A percentile compares a stretch with the other conserved stretches of the same genome.
These are phyloP conservation scores for Progne subis DNA, from an alignment of 2,113 vertebrate genomes.

Conservation along the genomic window DNA sequence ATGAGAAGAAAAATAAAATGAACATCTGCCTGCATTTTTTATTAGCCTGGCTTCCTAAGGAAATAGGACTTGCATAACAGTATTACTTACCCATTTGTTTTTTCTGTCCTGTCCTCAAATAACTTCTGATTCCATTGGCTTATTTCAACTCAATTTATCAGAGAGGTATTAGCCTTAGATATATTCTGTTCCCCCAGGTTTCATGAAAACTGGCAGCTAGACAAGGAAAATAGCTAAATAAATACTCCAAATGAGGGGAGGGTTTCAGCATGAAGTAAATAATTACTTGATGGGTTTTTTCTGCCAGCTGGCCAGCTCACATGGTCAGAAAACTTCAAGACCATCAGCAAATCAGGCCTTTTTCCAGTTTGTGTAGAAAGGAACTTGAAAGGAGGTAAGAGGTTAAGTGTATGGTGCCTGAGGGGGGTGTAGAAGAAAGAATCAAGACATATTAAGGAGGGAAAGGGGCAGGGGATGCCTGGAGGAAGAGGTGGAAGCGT, in stretches of 20 bases:
- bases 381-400: not conserved
- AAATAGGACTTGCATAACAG: not conserved
- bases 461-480: not conserved
- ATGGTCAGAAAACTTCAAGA: not conserved
- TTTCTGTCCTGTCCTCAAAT: conserved; percentile 8
- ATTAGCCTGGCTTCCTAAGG: conserved; percentile 31
- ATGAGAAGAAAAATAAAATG: conserved; percentile 34
- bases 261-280: conserved; percentile 27
- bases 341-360: not conserved
- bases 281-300: conserved; percentile 45
- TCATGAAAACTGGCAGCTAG: conserved; percentile 29
- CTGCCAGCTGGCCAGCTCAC: conserved; percentile 40
- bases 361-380: not conserved
- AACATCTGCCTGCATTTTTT: conserved; percentile 6
- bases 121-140: conserved; percentile 9
- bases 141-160: not conserved
- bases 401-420: not conserved
- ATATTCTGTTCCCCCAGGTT: not conserved
- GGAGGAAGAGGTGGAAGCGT: not conserved
- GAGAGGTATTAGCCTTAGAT: not conserved
- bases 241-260: not conserved
- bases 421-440: not conserved
- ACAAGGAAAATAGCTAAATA: conserved; percentile 2
- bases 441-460: not conserved
- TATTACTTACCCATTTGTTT: not conserved